A percentile compares a stretch with the other conserved stretches of the same genome.
These are phyloP conservation scores for Mimumesa dahlbomi DNA, from an alignment of 2,888 invertebrate genomes.

Conservation along the genomic window DNA sequence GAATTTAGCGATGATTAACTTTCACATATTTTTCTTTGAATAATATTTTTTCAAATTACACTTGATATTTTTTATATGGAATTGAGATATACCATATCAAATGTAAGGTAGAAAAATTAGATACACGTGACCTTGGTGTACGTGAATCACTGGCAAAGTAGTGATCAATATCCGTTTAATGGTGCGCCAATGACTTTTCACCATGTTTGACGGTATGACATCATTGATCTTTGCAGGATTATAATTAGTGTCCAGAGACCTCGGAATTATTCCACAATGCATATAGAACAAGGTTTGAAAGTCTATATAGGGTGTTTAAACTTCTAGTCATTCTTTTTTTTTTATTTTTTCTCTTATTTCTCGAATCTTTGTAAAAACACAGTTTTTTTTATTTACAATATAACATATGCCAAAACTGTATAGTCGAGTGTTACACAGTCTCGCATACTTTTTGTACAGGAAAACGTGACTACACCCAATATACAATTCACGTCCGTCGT, in stretches of 20 bases:
- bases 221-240: slow-evolving; percentile 37
- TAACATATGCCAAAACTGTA: too few relatives aligned
- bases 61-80: too few relatives aligned
- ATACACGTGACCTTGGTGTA: slow-evolving; percentile 20
- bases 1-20: too few relatives aligned
- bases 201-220: slow-evolving; percentile 40
- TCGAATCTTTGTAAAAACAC: too few relatives aligned
- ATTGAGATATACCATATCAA: too few relatives aligned
- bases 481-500: not conserved
- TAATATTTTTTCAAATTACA: too few relatives aligned
- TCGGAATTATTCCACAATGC: slow-evolving; percentile 25
- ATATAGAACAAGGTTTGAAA: slow-evolving; percentile 33
- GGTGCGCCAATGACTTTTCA: slow-evolving; percentile 30
- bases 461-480: not conserved
- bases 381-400: too few relatives aligned
- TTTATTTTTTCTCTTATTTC: not conserved
- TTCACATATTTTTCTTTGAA: too few relatives aligned
- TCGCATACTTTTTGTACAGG: too few relatives aligned
- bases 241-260: slow-evolving; percentile 40
- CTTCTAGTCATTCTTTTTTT: not conserved
- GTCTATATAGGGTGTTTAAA: not conserved
- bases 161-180: slow-evolving; percentile 42
- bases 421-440: too few relatives aligned
- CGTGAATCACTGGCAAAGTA: slow-evolving; percentile 31
- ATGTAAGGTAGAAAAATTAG: slow-evolving; percentile 19